A percentile compares a stretch with the other conserved stretches of the same genome.
These are phyloP conservation scores for Drosophila nebulosa DNA, from an alignment of 1,140 invertebrate species.

Conservation along the genomic window DNA sequence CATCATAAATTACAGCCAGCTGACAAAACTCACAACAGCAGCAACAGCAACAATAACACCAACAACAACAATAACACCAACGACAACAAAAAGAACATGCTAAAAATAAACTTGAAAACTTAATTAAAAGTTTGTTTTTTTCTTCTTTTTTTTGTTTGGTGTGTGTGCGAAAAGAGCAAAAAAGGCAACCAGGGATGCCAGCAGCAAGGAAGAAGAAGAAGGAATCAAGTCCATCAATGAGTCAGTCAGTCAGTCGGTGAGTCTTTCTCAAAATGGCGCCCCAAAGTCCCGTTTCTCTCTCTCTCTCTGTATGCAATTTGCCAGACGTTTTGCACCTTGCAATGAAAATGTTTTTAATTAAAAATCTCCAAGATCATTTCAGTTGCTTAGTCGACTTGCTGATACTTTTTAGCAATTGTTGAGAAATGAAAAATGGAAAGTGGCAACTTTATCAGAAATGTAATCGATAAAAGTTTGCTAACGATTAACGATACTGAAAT, in stretches of 20 bases:
- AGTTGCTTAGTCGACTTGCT: background rate
- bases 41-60: background rate
- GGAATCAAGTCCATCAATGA: slow-evolving; percentile 18
- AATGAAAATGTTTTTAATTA: slow-evolving; percentile 55
- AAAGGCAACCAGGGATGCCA: background rate
- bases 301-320: slow-evolving; percentile 56
- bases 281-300: slow-evolving; percentile 9
- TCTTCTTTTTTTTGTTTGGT: slow-evolving; percentile 2
- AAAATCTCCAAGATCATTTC: slow-evolving; percentile 43
- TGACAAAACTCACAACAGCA: slow-evolving; percentile 52
- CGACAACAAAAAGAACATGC: slow-evolving; percentile 25
- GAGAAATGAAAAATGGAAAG: background rate
- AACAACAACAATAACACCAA: background rate
- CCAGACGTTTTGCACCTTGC: slow-evolving; percentile 69
- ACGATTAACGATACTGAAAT: too few species aligned
- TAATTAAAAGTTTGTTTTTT: slow-evolving; percentile 63
- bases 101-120: slow-evolving; percentile 75
- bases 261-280: slow-evolving; percentile 39
- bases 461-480: too few species aligned
- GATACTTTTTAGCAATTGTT: background rate
- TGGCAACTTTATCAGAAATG: too few species aligned
- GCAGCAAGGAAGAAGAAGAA: slow-evolving; percentile 4
- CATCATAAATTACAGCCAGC: slow-evolving; percentile 64
- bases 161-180: slow-evolving; percentile 13
- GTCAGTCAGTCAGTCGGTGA: slow-evolving; percentile 6